Percentiles rank a stretch among this genome's conserved stretches.
These are phyloP conservation scores for Pseudomugil tenellus DNA, from an alignment of 2,797 vertebrate genomes.

Conservation along the genomic window DNA sequence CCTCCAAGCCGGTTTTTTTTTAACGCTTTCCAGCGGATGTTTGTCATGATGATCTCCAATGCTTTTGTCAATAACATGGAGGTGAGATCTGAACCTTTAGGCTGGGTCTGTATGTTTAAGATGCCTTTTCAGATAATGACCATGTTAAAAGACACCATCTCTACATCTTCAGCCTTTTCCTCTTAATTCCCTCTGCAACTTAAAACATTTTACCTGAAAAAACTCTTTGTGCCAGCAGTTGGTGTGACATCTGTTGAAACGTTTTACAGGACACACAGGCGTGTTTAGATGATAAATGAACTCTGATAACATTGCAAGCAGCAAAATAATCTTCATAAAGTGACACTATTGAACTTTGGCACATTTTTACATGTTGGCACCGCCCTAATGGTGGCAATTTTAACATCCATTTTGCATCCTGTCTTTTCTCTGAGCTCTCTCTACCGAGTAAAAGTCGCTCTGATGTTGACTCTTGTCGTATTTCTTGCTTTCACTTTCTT, in stretches of 20 bases:
- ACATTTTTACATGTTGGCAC: too few species aligned
- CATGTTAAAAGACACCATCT: background rate
- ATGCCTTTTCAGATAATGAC: background rate
- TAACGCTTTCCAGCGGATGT: background rate
- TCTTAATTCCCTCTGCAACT: background rate
- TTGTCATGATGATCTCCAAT: background rate
- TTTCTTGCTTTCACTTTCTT: background rate
- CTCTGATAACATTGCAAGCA: too few species aligned
- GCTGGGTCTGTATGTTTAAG: background rate
- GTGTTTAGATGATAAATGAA: background rate
- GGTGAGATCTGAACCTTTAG: background rate
- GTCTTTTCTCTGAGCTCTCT: background rate
- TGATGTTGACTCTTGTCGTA: too few species aligned
- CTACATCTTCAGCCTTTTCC: background rate
- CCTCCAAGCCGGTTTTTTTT: background rate
- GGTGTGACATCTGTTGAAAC: background rate
- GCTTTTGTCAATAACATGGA: background rate
- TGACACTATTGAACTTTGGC: too few species aligned
- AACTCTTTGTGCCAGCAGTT: background rate
- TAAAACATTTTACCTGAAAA: background rate
- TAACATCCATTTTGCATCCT: background rate
- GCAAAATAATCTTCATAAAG: too few species aligned
- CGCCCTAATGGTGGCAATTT: background rate
- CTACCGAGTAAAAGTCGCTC: too few species aligned
- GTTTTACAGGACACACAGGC: background rate